Conservation (phyloP, 2,888 invertebrate genomes). For the Clanis bilineata region DNA sequence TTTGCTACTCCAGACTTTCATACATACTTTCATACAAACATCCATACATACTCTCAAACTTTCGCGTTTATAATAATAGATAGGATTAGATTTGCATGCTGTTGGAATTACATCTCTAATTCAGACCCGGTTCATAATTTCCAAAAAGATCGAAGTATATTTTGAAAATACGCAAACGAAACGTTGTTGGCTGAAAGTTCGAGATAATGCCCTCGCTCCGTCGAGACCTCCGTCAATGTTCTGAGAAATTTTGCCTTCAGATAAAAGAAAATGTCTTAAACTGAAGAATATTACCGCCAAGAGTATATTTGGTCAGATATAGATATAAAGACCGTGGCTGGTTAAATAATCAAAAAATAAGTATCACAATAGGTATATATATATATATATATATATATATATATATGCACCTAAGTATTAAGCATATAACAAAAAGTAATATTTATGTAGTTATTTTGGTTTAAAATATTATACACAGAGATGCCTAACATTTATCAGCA, state of each 20-base stretch:
- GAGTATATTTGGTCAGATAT: constrained; percentile 9
- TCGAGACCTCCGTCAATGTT: constrained; percentile 56
- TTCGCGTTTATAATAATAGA: no score
- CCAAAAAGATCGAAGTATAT: constrained; percentile 16
- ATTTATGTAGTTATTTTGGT: background rate
- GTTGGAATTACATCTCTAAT: no score
- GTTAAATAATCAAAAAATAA: no score
- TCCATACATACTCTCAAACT: no score
- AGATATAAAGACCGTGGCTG: background rate
- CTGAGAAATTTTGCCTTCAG: constrained; percentile 56
- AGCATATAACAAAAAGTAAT: background rate
- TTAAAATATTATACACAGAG: background rate
- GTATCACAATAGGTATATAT: no score
- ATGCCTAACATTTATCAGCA: background rate
- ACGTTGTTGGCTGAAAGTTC: constrained; percentile 49
- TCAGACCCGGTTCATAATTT: background rate
- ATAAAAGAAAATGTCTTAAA: constrained; percentile 66
- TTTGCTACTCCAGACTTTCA: no score
- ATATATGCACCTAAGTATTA: no score
- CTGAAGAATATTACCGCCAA: constrained; percentile 38
- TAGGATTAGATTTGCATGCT: no score
- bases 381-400: no score
- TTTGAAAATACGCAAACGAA: constrained; percentile 48
- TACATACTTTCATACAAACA: no score
- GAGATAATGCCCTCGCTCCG: constrained; percentile 53